Evolutionary conservation across 1,140 invertebrate species (phyloP).

Genomic region (Nasonia giraulti): DNA sequence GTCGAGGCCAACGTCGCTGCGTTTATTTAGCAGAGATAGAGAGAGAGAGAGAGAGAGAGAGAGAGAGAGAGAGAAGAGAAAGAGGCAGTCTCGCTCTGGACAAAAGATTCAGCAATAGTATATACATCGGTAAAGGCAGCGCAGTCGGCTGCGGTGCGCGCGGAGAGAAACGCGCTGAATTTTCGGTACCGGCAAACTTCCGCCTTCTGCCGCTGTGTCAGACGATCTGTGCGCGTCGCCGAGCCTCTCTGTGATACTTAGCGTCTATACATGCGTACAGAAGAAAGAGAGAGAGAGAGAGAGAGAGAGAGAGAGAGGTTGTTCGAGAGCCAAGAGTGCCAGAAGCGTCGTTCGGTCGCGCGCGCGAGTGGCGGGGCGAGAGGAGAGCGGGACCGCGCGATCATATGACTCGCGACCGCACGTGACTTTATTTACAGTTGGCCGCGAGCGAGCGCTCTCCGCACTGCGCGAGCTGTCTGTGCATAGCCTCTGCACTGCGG

Average conservation of each 20-base stretch:
- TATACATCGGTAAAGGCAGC: no score
- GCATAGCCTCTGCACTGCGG: neutral
- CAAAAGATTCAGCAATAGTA: no score
- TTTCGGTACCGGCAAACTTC: neutral
- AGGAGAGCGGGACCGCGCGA: slow-evolving; percentile 58
- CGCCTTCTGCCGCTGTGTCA: no score
- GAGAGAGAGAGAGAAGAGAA: no score
- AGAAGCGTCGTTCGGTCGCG: slow-evolving; percentile 6
- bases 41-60: no score
- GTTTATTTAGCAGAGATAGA: no score
- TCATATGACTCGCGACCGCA: slow-evolving; percentile 76
- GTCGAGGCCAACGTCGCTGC: neutral
- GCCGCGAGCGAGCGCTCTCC: slow-evolving; percentile 40
- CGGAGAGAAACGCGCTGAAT: neutral
- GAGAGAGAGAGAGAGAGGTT: neutral
- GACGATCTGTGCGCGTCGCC: no score
- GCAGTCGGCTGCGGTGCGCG: no score
- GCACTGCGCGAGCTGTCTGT: neutral
- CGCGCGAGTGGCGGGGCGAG: slow-evolving; percentile 51
- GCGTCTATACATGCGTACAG: neutral
- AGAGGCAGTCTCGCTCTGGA: no score
- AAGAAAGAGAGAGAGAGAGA: no score
- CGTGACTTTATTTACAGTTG: slow-evolving; percentile 78
- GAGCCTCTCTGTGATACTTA: no score
- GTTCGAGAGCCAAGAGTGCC: slow-evolving; percentile 25